Conservation (phyloP, 2,888 invertebrate species). For the Hipparchia semele region DNA sequence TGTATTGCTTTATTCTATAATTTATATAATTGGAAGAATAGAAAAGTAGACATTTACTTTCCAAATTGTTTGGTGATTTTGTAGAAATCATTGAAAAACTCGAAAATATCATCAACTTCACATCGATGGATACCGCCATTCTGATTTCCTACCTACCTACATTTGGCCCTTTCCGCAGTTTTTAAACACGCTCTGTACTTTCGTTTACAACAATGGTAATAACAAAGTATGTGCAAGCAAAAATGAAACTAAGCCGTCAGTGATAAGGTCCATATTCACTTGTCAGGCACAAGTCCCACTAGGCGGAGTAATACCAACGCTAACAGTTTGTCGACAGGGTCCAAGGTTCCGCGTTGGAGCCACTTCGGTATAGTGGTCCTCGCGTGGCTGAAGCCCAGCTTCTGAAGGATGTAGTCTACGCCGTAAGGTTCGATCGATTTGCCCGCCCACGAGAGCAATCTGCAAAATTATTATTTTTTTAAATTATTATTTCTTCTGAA, state of each 20-base stretch:
- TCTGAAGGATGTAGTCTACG: constrained; percentile 98
- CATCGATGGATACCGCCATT: too few species aligned
- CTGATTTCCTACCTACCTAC: too few species aligned
- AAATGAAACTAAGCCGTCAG: not conserved
- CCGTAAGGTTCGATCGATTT: constrained; percentile 99
- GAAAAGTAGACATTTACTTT: too few species aligned
- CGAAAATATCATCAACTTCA: too few species aligned
- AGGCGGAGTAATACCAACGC: constrained; percentile 90
- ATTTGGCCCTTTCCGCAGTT: too few species aligned
- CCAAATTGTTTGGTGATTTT: too few species aligned
- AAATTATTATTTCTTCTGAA: too few species aligned
- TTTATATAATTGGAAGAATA: too few species aligned
- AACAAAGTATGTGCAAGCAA: not conserved
- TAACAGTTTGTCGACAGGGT: constrained; percentile 96
- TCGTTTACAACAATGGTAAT: too few species aligned
- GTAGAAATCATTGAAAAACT: too few species aligned
- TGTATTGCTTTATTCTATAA: too few species aligned
- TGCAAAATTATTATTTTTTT: constrained; percentile 46
- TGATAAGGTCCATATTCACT: constrained; percentile 41
- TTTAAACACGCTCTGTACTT: too few species aligned
- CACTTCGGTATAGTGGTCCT: constrained; percentile 99
- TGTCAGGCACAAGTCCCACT: constrained; percentile 83
- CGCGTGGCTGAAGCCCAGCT: constrained; percentile 98
- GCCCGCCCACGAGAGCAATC: constrained; percentile 93
- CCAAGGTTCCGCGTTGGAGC: constrained; percentile 99